Conservation (phyloP, 2,797 vertebrate species). For the Leptatherina wallacei region DNA sequence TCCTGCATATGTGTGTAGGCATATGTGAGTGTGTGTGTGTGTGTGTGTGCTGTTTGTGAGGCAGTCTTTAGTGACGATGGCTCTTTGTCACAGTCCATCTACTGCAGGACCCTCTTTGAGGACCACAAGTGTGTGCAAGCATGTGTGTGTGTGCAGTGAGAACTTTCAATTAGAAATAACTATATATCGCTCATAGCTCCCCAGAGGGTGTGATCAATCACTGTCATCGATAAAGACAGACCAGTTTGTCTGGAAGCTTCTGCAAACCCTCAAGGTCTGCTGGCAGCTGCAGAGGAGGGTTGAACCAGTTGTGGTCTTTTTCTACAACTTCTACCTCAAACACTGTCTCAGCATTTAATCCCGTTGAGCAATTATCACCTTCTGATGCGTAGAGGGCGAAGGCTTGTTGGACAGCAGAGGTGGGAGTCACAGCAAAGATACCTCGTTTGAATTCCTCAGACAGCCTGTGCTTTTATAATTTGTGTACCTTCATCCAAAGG, state of each 20-base stretch:
- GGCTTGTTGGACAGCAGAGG: background rate
- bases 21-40: too few relatives aligned
- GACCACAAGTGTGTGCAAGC: slow-evolving; percentile 10
- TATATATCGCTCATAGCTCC: slow-evolving; percentile 76
- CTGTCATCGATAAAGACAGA: slow-evolving; percentile 77
- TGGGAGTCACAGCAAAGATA: background rate
- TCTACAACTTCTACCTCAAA: slow-evolving; percentile 27
- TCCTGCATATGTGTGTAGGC: too few relatives aligned
- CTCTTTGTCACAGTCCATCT: too few relatives aligned
- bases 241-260: slow-evolving; percentile 73
- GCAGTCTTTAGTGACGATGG: too few relatives aligned
- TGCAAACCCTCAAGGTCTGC: slow-evolving; percentile 39
- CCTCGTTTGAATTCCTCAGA: background rate
- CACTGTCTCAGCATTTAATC: slow-evolving; percentile 46
- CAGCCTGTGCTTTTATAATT: slow-evolving; percentile 12
- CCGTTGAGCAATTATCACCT: slow-evolving; percentile 41
- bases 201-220: slow-evolving; percentile 75
- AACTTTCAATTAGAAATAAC: slow-evolving; percentile 83
- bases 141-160: slow-evolving; percentile 40
- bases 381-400: slow-evolving; percentile 24
- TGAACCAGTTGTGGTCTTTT: slow-evolving; percentile 52
- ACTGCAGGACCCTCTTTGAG: slow-evolving; percentile 11
- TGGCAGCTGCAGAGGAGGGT: slow-evolving; percentile 33
- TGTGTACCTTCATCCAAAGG: background rate
- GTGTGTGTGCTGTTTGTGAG: too few relatives aligned